Evolutionary conservation across 1,140 invertebrate species (phyloP).

Genomic region (Lycorma delicatula): DNA sequence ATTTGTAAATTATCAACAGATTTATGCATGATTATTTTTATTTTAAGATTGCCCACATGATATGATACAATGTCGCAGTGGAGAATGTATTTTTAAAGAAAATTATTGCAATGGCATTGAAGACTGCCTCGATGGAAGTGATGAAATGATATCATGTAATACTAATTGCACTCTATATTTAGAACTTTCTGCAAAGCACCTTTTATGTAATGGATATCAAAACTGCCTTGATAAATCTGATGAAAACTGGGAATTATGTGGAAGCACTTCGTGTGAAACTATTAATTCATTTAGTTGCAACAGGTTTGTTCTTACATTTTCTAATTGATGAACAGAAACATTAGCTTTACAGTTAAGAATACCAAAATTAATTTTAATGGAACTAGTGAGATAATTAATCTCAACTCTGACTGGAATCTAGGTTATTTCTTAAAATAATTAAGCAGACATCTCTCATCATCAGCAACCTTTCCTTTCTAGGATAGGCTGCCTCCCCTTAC

Average conservation of each 20-base stretch:
- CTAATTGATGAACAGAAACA: no score
- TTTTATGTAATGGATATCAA: background rate
- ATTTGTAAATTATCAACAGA: no score
- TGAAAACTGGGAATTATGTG: background rate
- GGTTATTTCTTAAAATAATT: no score
- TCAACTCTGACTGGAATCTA: no score
- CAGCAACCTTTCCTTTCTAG: no score
- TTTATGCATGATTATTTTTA: background rate
- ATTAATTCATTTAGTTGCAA: background rate
- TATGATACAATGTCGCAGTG: background rate
- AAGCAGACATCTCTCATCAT: no score
- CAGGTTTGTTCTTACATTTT: no score
- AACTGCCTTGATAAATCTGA: constrained; percentile 1
- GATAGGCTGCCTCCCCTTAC: no score
- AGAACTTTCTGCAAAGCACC: background rate
- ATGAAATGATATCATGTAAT: background rate
- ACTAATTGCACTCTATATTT: background rate
- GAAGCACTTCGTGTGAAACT: background rate
- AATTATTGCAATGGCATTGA: background rate
- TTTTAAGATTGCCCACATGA: background rate
- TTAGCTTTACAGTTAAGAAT: no score
- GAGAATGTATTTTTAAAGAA: background rate
- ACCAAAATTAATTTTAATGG: no score
- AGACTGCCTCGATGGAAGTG: background rate
- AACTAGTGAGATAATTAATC: no score